Base-by-base conservation (phyloP, 2,113 vertebrate species). In the Ovibos moschatus region DNA sequence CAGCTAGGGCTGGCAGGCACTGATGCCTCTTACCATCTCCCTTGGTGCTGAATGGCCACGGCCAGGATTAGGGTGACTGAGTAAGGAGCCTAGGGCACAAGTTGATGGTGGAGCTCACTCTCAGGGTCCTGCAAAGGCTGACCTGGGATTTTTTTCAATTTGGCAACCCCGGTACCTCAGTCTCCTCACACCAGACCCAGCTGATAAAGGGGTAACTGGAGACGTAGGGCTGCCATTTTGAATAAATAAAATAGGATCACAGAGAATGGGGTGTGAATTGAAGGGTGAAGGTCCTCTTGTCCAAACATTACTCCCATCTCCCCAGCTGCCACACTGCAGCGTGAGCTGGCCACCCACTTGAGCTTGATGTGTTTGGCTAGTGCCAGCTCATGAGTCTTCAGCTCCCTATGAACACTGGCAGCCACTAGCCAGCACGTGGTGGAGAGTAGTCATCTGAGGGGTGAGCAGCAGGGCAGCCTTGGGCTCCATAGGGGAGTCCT, bases 161-260 rank as follows among this genome's bases (percentile, higher is more conserved):
- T 50, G 40, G 36, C 2, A 7, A 7, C 12, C 9, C 11, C 0
- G 0, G 12, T 12, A 16, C 14, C 36, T 51, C 33, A 33, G 30
- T 88, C 21, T 5, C 51, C 17, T 57, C 47, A 28, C 36, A 25
- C 19, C 33, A 36, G 36, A 25, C 43, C 53, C 58, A 67, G 25
- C 27, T 33, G 25, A 23, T 50, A 21, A 45, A 67, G 45, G 16
- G 25, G 21, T 25, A n/a, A 27, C 11, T 30, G 36, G 58, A 93
- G 5, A 43, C 11, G 1, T 0, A 91, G 17, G n/a, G 17, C 67
- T 82, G 3, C 19, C 53, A 45, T 47, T 17, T 14, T 84, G 53
- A 71, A 76, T 60, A 90, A 62, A 79, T 79, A 43, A 86, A 95
- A 74, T 1, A 53, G 5, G 53, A 33, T 45, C 64, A 47, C 28